Base-by-base conservation (phyloP, 2,113 vertebrate species). In the Gambusia holbrooki region DNA sequence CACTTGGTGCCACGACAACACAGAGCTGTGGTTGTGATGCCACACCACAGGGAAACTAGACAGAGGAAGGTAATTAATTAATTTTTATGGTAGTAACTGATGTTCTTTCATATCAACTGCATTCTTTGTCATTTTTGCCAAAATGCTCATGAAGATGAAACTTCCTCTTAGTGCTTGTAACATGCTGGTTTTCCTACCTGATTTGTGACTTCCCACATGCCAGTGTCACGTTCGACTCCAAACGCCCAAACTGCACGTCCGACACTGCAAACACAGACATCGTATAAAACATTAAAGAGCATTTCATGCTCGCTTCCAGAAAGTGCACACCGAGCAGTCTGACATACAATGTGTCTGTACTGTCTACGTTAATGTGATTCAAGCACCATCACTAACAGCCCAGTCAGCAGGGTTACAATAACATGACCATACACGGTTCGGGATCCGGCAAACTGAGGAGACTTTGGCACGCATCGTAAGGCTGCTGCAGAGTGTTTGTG, bases 21-120 rank as follows among this genome's bases (percentile, higher is more conserved):
- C 73, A 22, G 77, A 70, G 77, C 87, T 94, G 61, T 81, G 78
- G 80, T 95, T 92, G 67, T 92, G 85, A 78, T 60, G 89, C 95
- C 95, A 95, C 54, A 83, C 76, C 78, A 94, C 93, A 6, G 87
- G 81, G 76, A 74, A 69, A 88, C 94, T 95, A 86, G 12, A 2
- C 0, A 27, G 66, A 67, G 54, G 90, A 62, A 79, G 51, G 77
- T 69, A 74, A 73, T 65, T 84, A 76, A 82, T 74, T 25, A 63
- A 40, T 82, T 40, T 69, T 58, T 66, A 54, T 28, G 1, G 28
- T 65, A 65, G 33, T 35, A 40, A 42, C 25, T 28, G 2, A 66
- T 42, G 7, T 25, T 14, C n/a, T 27, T 66, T 27, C 25, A 66
- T 37, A 25, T 2, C 6, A n/a, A n/a, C 25, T 13, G 33, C 8